Percentiles rank a stretch among this genome's conserved stretches.
Conservation (phyloP, 2,797 vertebrate species). For the Buphagus erythrorhynchus region DNA sequence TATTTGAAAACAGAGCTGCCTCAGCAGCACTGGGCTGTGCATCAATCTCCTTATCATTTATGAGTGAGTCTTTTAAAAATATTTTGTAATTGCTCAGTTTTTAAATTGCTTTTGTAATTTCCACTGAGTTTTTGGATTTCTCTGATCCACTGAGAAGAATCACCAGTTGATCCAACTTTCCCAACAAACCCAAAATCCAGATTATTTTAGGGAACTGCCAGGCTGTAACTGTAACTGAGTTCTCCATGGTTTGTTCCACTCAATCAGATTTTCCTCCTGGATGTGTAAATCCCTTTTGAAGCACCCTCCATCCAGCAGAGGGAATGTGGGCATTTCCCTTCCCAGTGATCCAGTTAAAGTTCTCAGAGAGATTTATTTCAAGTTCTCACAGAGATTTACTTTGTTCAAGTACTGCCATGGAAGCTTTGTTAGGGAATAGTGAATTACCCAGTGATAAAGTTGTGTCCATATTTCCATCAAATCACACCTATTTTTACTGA, state of each 20-base stretch:
- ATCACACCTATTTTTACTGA: not conserved
- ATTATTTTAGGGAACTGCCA: not conserved
- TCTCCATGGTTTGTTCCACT: not conserved
- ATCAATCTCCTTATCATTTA: not conserved
- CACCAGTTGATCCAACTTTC: not conserved
- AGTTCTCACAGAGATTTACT: not conserved
- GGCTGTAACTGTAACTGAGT: not conserved
- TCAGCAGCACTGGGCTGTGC: not conserved
- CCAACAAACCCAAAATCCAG: not conserved
- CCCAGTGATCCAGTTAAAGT: not conserved
- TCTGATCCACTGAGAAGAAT: not conserved
- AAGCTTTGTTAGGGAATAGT: not conserved
- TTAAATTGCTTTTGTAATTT: not conserved
- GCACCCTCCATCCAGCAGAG: not conserved
- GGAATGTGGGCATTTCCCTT: not conserved
- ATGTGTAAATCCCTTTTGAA: not conserved
- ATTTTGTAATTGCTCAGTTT: not conserved
- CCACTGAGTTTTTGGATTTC: not conserved
- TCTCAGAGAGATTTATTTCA: not conserved
- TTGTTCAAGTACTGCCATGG: not conserved
- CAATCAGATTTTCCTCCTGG: not conserved
- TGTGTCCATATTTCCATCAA: not conserved
- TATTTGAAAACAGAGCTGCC: not conserved
- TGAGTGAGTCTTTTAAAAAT: not conserved
- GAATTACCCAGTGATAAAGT: not conserved